These are phyloP conservation scores for Mionectes olivaceus DNA, from an alignment of 2,797 vertebrate species.

Conservation along the genomic window DNA sequence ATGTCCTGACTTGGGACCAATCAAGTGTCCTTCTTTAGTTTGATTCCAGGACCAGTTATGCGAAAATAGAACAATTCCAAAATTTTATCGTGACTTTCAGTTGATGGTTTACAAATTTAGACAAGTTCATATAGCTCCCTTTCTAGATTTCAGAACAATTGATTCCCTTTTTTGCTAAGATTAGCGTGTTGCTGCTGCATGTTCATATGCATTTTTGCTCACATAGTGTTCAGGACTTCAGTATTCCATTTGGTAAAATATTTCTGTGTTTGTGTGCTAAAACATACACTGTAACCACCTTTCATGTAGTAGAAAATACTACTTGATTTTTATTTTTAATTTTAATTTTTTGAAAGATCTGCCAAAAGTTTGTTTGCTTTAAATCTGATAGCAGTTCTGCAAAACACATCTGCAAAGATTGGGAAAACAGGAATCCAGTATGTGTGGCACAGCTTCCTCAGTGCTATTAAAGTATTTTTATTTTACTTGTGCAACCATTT, in stretches of 20 bases:
- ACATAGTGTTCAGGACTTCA: background rate
- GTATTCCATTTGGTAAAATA: background rate
- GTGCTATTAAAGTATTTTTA: background rate
- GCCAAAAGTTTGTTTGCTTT: background rate
- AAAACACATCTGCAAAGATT: background rate
- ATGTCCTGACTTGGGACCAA: background rate
- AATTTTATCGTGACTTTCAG: background rate
- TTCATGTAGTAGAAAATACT: background rate
- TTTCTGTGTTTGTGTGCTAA: background rate
- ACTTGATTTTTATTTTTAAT: background rate
- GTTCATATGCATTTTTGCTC: background rate
- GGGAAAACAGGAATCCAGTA: background rate
- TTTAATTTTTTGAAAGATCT: background rate
- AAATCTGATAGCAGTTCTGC: background rate
- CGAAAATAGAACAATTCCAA: background rate
- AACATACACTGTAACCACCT: background rate
- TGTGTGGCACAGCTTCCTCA: background rate
- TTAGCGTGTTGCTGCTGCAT: background rate
- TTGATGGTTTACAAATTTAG: background rate
- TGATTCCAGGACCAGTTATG: background rate
- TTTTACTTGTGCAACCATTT: background rate
- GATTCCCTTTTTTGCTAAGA: background rate
- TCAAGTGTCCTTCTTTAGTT: background rate
- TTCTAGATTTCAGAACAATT: background rate
- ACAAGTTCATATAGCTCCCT: background rate